Base-by-base conservation (phyloP, 2,888 invertebrate species). In the Tanypteryx hageni region DNA sequence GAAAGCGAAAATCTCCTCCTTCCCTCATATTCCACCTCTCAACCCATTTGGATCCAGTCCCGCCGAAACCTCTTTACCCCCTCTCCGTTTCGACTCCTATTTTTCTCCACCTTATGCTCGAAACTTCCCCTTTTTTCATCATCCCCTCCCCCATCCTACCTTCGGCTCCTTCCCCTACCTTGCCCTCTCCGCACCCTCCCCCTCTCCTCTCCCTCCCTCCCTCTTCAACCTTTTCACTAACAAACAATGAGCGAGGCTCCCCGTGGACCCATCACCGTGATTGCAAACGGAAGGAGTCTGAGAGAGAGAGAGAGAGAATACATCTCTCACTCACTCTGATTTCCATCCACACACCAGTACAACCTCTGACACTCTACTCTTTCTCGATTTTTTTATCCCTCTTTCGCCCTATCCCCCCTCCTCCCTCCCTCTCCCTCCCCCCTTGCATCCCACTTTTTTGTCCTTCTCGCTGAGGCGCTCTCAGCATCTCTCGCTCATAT, bases 401-500 rank as follows among this genome's bases (percentile, higher is more conserved):
- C 64, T 16, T n/a, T n/a, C 27, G 14, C 27, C 86, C 61, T 58
- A n/a, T 57, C 61, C 59, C 27, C 44, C 44, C 44, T 5, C 44
- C 44, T 44, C 44, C 44, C 44, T 5, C 44, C 44, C 44, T 44
- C 44, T 5, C 56, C 83, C 83, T 16, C 16, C 56, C 56, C 56
- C 18, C 83, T 44, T 7, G 18, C 44, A 44, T 44, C 76, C 76
- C 18, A n/a, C 9, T 76, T 76, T 76, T 76, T 76, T 76, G n/a
- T 59, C 27, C 61, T 44, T 44, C 44, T 44, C 44, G 44, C 44
- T 44, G 44, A 10, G 7, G 27, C 58, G 27, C 86, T 61, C 61
- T 76, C 76, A 27, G 22, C 76, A n/a, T 76, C 89, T 27, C 64
- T 31, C 31, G 64, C 61, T 64, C 44, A 89, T 89, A 64, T 89